Percentiles rank a stretch among this genome's conserved stretches.
phyloP scores from a whole-genome alignment of 2,113 vertebrate genomes.

The Atlantisia rogersi region DNA sequence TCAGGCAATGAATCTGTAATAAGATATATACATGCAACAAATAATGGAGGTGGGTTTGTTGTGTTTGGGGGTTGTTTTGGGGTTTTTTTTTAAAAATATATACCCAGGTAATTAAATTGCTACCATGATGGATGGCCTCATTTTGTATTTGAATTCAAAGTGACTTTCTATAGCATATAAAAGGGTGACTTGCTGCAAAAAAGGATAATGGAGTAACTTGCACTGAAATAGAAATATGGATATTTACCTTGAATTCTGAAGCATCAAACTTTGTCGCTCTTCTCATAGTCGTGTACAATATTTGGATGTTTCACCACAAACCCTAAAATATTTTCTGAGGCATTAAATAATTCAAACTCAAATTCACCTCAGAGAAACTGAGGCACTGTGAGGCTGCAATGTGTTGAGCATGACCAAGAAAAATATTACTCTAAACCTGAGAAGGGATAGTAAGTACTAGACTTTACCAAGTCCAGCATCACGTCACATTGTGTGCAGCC shows the following conservation, averaged over 20 bases:
- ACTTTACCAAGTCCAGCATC: neutral
- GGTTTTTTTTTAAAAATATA: slow-evolving; percentile 84
- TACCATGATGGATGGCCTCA: slow-evolving; percentile 93
- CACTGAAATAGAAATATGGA: slow-evolving; percentile 51
- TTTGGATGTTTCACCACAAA: neutral
- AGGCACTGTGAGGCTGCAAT: neutral
- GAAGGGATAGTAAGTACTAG: neutral
- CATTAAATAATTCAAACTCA: neutral
- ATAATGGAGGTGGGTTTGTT: slow-evolving; percentile 67
- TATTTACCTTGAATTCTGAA: slow-evolving; percentile 55
- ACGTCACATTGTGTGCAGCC: neutral
- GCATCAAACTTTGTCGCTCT: neutral
- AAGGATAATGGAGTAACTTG: slow-evolving; percentile 3
- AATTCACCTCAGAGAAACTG: neutral
- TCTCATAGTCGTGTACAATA: neutral
- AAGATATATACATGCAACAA: slow-evolving; percentile 85
- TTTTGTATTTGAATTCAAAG: slow-evolving; percentile 87
- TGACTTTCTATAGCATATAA: slow-evolving; percentile 73
- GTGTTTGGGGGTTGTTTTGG: slow-evolving; percentile 6
- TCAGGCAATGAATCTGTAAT: slow-evolving; percentile 86
- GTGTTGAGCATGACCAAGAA: neutral
- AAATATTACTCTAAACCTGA: neutral
- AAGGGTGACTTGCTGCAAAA: slow-evolving; percentile 62
- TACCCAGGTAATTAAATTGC: slow-evolving; percentile 94
- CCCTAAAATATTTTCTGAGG: neutral